Conservation (phyloP, 2,113 vertebrate genomes). For the Oryzias curvinotus region DNA sequence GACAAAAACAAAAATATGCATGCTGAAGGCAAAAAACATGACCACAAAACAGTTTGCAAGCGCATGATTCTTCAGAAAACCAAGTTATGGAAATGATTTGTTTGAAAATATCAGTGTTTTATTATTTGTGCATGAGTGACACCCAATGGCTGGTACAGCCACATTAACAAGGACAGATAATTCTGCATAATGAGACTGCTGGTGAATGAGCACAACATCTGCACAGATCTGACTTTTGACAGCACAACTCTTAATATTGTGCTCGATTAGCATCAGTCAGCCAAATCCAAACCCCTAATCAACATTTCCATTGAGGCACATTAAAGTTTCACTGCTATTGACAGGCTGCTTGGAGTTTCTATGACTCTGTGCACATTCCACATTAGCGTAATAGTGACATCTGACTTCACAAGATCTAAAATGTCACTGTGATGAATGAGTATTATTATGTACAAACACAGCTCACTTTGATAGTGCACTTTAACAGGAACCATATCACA, state of each 20-base stretch:
- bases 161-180: slow-evolving; percentile 17
- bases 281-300: slow-evolving; percentile 56
- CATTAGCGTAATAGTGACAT: slow-evolving; percentile 26
- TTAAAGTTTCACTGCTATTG: slow-evolving; percentile 46
- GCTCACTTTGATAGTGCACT: too few relatives aligned
- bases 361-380: not conserved
- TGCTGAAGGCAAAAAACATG: not conserved
- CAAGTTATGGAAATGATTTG: not conserved
- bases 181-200: not conserved
- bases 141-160: slow-evolving; percentile 62
- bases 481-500: too few relatives aligned
- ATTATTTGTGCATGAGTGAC: slow-evolving; percentile 71
- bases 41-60: not conserved
- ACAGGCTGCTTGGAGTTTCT: slow-evolving; percentile 33
- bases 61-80: not conserved
- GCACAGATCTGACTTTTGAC: slow-evolving; percentile 7
- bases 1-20: not conserved
- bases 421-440: slow-evolving; percentile 18
- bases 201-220: slow-evolving; percentile 8
- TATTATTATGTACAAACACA: slow-evolving; percentile 9
- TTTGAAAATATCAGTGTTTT: not conserved
- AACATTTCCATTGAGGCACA: slow-evolving; percentile 56
- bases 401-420: slow-evolving; percentile 9
- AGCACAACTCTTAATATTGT: slow-evolving; percentile 41
- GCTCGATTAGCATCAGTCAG: slow-evolving; percentile 54